A percentile compares a stretch with the other conserved stretches of the same genome.
Conservation (phyloP, 2,888 invertebrate genomes). For the Synanthedon myopaeformis region DNA sequence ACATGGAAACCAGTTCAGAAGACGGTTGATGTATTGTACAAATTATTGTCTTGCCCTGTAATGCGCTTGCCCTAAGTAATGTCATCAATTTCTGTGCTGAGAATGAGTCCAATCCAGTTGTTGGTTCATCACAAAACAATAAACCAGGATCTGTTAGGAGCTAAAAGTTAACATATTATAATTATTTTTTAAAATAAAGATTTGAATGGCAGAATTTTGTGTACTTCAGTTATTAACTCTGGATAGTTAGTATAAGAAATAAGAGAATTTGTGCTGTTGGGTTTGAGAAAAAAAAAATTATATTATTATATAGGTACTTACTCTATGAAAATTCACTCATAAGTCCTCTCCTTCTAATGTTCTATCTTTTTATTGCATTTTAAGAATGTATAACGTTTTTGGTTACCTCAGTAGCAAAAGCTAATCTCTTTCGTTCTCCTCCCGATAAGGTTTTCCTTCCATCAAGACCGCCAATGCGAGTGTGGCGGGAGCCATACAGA, state of each 20-base stretch:
- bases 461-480: constrained; percentile 82
- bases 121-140: constrained; percentile 96
- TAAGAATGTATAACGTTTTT: too few species aligned
- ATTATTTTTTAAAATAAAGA: too few species aligned
- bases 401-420: constrained; percentile 90
- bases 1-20: constrained; percentile 86
- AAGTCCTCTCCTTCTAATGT: too few species aligned
- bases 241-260: too few species aligned
- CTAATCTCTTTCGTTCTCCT: constrained; percentile 91
- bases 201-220: too few species aligned
- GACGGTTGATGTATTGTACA: constrained; percentile 97
- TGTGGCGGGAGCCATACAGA: constrained; percentile 76
- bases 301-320: too few species aligned
- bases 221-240: too few species aligned
- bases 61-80: constrained; percentile 77
- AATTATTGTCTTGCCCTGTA: constrained; percentile 85
- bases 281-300: too few species aligned
- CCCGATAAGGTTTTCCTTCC: constrained; percentile 88
- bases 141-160: constrained; percentile 90
- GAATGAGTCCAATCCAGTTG: constrained; percentile 92
- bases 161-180: constrained; percentile 33
- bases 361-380: too few species aligned
- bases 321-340: too few species aligned
- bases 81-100: constrained; percentile 88
- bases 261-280: too few species aligned